A percentile compares a stretch with the other conserved stretches of the same genome.
Evolutionary conservation across 2,797 vertebrate genomes (phyloP).

Genomic region (Oreochromis mossambicus): DNA sequence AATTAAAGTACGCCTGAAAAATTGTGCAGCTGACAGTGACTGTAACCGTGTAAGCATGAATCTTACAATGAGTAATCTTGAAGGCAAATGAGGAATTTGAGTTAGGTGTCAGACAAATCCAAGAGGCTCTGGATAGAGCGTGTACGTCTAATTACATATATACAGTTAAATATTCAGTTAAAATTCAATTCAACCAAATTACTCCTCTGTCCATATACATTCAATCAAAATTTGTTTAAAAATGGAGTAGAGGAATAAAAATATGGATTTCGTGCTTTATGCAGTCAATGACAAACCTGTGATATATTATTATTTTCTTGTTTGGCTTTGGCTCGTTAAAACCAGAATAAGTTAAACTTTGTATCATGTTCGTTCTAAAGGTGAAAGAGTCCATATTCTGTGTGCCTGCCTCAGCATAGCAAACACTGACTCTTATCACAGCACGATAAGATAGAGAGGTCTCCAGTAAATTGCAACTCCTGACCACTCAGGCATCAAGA

Average conservation of each 20-base stretch:
- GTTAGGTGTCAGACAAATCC: not conserved
- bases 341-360: constrained; percentile 13
- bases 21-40: not conserved
- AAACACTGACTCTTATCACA: not conserved
- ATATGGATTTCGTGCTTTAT: not conserved
- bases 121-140: not conserved
- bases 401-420: not conserved
- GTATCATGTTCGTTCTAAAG: not conserved
- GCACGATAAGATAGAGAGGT: not conserved
- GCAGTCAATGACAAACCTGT: not conserved
- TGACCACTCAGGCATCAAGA: not conserved
- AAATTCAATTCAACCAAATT: not conserved
- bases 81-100: not conserved
- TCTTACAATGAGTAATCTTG: not conserved
- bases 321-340: constrained; percentile 17
- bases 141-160: constrained; percentile 4
- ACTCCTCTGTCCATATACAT: constrained; percentile 1
- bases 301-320: not conserved
- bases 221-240: constrained; percentile 1
- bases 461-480: not conserved
- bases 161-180: constrained; percentile 5
- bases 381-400: not conserved
- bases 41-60: not conserved
- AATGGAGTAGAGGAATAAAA: not conserved
- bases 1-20: not conserved